Percentiles rank a stretch among this genome's conserved stretches.
Evolutionary conservation across 2,888 invertebrate species (phyloP).

Genomic region (Thumatha senex): DNA sequence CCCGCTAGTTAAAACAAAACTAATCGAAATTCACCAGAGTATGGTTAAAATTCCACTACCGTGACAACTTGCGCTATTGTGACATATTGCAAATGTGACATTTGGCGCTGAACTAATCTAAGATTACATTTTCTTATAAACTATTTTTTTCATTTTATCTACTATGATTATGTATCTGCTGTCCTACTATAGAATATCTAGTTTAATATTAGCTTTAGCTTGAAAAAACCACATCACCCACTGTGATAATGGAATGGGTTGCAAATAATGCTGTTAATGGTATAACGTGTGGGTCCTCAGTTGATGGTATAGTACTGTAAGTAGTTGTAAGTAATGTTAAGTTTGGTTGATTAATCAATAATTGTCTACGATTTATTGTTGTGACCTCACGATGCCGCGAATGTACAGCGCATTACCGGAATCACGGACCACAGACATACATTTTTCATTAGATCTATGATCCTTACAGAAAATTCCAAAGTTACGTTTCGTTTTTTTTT

Average conservation of each 20-base stretch:
- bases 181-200: slow-evolving; percentile 36
- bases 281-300: slow-evolving; percentile 58
- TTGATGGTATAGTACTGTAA: slow-evolving; percentile 60
- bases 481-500: too few relatives aligned
- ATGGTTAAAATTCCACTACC: too few relatives aligned
- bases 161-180: background rate
- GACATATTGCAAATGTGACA: too few relatives aligned
- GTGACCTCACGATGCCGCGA: too few relatives aligned
- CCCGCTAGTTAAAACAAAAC: too few relatives aligned
- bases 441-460: too few relatives aligned
- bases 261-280: slow-evolving; percentile 46
- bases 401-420: too few relatives aligned
- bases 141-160: background rate
- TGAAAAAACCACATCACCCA: slow-evolving; percentile 69
- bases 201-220: slow-evolving; percentile 41
- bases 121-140: background rate
- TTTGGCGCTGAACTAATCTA: too few relatives aligned
- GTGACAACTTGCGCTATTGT: too few relatives aligned
- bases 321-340: slow-evolving; percentile 29
- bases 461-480: too few relatives aligned
- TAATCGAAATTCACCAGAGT: too few relatives aligned
- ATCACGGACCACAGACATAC: too few relatives aligned
- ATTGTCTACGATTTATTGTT: slow-evolving; percentile 2
- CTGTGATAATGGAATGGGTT: slow-evolving; percentile 77
- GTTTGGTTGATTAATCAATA: slow-evolving; percentile 15